Base-by-base conservation (phyloP, 2,113 vertebrate species). In the Meleagris gallopavo region DNA sequence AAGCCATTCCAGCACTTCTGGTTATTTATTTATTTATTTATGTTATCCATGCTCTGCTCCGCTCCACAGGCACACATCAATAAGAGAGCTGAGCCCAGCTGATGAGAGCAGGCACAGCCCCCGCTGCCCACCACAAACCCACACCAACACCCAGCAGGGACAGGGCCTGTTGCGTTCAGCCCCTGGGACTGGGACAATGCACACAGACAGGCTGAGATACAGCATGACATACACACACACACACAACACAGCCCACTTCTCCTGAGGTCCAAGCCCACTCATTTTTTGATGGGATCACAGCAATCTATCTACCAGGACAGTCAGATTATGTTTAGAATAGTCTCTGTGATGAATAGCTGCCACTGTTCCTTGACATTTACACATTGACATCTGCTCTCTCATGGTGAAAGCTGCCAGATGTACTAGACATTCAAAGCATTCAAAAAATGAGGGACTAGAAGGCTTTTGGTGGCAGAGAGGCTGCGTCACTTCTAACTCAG, bases 341-440 rank as follows among this genome's bases (percentile, higher is more conserved):
- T 34, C 75, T 45, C 30, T 1, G 0, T 4, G n/a, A 76, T 90
- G 93, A 97, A 85, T 73, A 74, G 80, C 24, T 10, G 9, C 71
- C 62, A 24, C 64, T 95, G 93, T 91, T 85, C 13, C 86, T 41
- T 95, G 87, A 91, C 89, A 87, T 95, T 89, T 85, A 27, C 12
- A 41, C 2, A 0, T 1, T 82, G 91, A 64, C 61, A 72, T 90
- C 84, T 87, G 81, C 58, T 71, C 85, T 25, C 70, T 0, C 2
- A 27, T 50, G 22, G 1, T 45, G 76, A 81, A 61, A 86, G 48
- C 57, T 79, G 58, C 32, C 67, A 75, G n/a, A 75, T 13, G 5
- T 9, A 57, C 24, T 10, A 45, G 36, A 76, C 6, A 13, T 32
- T 38, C 70, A 8, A 64, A 65, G 36, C 2, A 3, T 9, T 45